Percentiles rank a stretch among this genome's conserved stretches.
phyloP scores from a whole-genome alignment of 2,797 vertebrate genomes.

The Natrix natrix region DNA sequence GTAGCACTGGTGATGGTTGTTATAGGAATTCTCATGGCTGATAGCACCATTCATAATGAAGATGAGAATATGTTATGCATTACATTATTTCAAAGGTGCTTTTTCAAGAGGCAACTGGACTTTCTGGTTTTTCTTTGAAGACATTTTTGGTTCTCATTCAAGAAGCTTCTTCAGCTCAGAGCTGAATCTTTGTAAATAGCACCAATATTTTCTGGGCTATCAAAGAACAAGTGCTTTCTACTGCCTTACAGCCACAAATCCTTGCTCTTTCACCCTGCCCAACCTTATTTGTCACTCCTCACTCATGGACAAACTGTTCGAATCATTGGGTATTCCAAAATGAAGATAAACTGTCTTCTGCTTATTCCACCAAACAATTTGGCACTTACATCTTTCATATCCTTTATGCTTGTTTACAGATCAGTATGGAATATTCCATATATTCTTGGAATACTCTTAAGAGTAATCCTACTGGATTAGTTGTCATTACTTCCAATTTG shows the following conservation, averaged over 20 bases:
- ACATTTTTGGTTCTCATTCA: too few relatives aligned
- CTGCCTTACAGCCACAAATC: neutral
- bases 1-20: neutral
- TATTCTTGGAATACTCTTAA: neutral
- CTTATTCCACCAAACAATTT: neutral
- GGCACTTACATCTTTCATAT: neutral
- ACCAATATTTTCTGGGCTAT: neutral
- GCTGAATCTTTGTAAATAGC: too few relatives aligned
- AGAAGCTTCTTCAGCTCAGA: too few relatives aligned
- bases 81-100: neutral
- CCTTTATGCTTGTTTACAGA: neutral
- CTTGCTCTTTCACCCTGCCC: neutral
- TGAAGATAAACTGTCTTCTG: neutral
- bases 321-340: too few relatives aligned
- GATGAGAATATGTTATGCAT: neutral
- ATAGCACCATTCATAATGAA: neutral
- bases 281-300: neutral
- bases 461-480: neutral
- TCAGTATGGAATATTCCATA: neutral
- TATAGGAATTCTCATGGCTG: neutral
- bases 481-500: neutral
- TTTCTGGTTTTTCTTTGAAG: too few relatives aligned
- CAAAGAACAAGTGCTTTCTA: neutral
- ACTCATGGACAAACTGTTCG: neutral
- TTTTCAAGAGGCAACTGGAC: too few relatives aligned